Base-by-base conservation (phyloP, 2,888 invertebrate genomes). In the Agrochola litura region DNA sequence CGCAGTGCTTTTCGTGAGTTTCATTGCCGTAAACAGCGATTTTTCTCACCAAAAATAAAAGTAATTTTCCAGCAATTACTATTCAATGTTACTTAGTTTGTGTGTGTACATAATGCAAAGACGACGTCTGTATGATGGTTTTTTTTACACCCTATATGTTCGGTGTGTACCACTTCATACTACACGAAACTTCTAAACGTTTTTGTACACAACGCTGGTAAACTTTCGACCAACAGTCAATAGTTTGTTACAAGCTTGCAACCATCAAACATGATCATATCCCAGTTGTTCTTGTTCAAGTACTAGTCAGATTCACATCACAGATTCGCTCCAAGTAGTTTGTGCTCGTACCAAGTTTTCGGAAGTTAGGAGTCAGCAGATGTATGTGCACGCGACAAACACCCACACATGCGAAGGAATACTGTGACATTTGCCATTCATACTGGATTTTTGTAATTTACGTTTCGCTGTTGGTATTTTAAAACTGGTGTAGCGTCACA, bases 311-410 rank as follows among this genome's bases (percentile, higher is more conserved):
- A 79, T 76, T 75, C 66, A 79, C 73, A 73, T 82, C 73, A 71
- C 52, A 73, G 80, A 71, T 76, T 76, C 30, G 54, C 69, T 73
- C 54, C 37, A 83, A 84, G 66, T 70, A 83, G 79, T 83, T 84
- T 83, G 67, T 73, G 58, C 14, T 64, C 30, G 43, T 58, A 56
- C 60, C 6, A 86, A 83, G 86, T 82, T 83, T 82, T 60, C 41
- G 16, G n/a, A 77, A 82, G 70, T 83, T 86, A 60, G 66, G 73
- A 83, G 83, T 85, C 83, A 83, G 73, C 78, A 49, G 25, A 71
- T 64, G 60, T 68, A 71, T 63, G 70, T 71, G 46, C 22, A 43
- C 12, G 37, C 9, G 1, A 22, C 16, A 60, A 60, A 77, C 37
- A 75, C 54, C 4, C 60, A 71, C 25, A 60, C 30, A 60, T 16